Base-by-base conservation (phyloP, 1,140 invertebrate species). In the Drosophila pseudoananassae region DNA sequence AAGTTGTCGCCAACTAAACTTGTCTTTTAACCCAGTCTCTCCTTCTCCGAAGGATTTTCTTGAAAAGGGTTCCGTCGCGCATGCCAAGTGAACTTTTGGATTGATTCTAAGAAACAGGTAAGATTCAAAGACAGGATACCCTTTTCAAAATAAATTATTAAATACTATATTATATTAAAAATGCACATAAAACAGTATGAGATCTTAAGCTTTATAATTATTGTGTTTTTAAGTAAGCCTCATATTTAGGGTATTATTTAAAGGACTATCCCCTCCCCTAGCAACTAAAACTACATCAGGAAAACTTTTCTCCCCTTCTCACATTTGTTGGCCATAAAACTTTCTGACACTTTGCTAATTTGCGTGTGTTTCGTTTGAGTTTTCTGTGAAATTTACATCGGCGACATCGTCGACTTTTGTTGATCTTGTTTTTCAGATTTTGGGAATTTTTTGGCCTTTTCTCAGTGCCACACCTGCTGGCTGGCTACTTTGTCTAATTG, bases 21-120 rank as follows among this genome's bases (percentile, higher is more conserved):
- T 23, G 75, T 57, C 57, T 40, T 5, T 60, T 20, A n/a, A 20
- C 59, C 52, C 25, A 20, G 15, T 2, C 14, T 27, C 49, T 58
- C 53, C 65, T 38, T 25, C 4, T 40, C 33, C 17, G 8, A 10
- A 17, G 43, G 9, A 52, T 43, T 64, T 64, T 66, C 33, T 14
- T 64, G 36, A 47, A 15, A 36, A 52, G 40, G 49, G 25, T 29
- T 51, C 45, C 46, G 40, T 43, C 40, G 63, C 63, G 63, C 59
- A 74, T 74, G 60, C 64, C 73, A 63, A 66, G 59, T 74, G 60
- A 71, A 81, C 78, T 81, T 85, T 81, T 56, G 71, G 55, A 81
- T 63, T 63, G 5, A 15, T 15, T 43, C 25, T 23, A 54, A 23
- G 23, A 53, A 52, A 66, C 27, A 66, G 61, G 50, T 69, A 29